Evolutionary conservation across 2,113 vertebrate species (phyloP).

Genomic region (Macheiramphus alcinus): DNA sequence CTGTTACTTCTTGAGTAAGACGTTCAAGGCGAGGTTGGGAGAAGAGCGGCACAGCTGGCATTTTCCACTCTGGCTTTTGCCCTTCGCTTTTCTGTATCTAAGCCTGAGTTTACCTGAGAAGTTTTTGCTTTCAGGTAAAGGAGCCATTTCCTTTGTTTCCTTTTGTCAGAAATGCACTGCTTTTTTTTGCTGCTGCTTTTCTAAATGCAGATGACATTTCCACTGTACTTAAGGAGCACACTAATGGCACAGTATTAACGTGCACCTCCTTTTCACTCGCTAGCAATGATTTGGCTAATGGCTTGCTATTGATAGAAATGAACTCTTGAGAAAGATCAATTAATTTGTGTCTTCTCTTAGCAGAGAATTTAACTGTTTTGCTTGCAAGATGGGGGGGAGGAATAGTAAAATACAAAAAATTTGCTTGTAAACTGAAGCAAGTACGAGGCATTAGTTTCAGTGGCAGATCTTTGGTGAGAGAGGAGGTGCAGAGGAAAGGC

Average conservation of each 20-base stretch:
- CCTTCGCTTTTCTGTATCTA: neutral
- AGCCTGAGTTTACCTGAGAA: neutral
- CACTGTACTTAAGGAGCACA: neutral
- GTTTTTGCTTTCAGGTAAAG: neutral
- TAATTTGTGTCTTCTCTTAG: neutral
- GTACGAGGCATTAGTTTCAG: neutral
- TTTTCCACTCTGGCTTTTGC: neutral
- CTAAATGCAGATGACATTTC: neutral
- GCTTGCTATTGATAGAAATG: neutral
- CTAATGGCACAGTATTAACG: neutral
- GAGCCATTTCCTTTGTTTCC: neutral
- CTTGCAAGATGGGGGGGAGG: neutral
- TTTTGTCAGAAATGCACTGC: neutral
- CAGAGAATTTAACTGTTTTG: neutral
- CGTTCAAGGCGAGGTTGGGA: neutral
- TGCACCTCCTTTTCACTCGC: neutral
- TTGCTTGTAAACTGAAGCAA: neutral
- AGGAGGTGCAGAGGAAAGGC: neutral
- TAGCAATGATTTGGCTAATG: neutral
- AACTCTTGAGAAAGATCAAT: neutral
- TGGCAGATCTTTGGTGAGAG: neutral
- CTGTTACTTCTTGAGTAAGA: neutral
- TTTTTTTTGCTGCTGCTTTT: neutral
- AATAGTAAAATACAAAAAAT: neutral
- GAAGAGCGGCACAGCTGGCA: neutral